Evolutionary conservation across 2,888 invertebrate genomes (phyloP).

Genomic region (Electrophaes corylata): DNA sequence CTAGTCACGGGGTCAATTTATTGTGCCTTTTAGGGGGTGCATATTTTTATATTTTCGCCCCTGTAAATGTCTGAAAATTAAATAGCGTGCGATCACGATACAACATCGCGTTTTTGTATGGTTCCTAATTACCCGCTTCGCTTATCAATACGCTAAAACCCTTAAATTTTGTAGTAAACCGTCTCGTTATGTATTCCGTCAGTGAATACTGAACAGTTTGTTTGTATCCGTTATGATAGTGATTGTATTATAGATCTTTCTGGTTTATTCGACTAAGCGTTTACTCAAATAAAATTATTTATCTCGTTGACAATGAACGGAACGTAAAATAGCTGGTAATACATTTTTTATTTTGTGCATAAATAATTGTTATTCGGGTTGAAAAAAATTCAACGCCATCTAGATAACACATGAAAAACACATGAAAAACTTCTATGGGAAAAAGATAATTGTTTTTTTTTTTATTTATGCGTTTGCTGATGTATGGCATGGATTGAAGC

Average conservation of each 20-base stretch:
- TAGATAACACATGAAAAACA: no score
- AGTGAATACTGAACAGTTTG: conserved; percentile 56
- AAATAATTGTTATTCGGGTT: not conserved
- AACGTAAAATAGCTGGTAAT: conserved; percentile 3
- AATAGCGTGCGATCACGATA: no score
- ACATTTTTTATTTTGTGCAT: not conserved
- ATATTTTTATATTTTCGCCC: no score
- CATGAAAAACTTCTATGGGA: no score
- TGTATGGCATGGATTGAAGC: no score
- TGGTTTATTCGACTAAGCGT: conserved; percentile 25
- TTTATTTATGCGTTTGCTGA: no score
- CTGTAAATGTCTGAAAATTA: no score
- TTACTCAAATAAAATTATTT: conserved; percentile 17
- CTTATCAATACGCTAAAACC: conserved; percentile 21
- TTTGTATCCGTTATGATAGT: conserved; percentile 52
- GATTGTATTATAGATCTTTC: conserved; percentile 33
- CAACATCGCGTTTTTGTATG: no score
- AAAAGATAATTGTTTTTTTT: no score
- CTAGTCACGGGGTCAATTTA: no score
- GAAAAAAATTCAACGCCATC: no score
- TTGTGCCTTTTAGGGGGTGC: no score
- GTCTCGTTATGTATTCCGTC: conserved; percentile 62
- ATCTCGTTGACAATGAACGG: conserved; percentile 5
- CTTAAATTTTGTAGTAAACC: conserved; percentile 52
- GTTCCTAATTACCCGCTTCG: conserved; percentile 32